Base-by-base conservation (phyloP, 2,797 vertebrate genomes). In the Bradypodion ventrale region DNA sequence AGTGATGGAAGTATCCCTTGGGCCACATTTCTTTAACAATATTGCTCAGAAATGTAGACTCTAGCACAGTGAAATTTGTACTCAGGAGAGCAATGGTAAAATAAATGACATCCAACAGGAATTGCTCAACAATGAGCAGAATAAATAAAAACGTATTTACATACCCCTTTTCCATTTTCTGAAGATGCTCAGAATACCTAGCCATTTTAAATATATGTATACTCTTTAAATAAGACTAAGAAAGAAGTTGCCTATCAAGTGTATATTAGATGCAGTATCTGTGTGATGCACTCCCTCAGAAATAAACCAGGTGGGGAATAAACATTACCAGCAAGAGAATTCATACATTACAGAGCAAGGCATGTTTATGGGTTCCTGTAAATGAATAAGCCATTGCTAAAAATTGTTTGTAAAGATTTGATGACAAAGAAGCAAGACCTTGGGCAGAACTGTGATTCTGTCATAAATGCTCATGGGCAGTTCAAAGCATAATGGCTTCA, bases 401-500 rank as follows among this genome's bases (percentile, higher is more conserved):
- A 78, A 87, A 78, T 85, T 27, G 32, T 52, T 88, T 79, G 85
- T 68, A 89, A 56, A 91, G 66, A 76, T 85, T 23, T 86, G 2
- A 35, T 81, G 0, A 7, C 12, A 86, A 78, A 21, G 66, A 89
- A 77, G 29, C 59, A 21, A 83, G 44, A 82, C 15, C 44, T 83
- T 21, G 21, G 29, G 2, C 23, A 84, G 23, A 84, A 72, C 2
- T 29, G 66, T 49, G 5, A 8, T 56, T 4, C 68, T 56, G 66
- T 9, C 62, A 76, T 40, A 69, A 40, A 27, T 16, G 15, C 42
- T 5, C 32, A 23, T 70, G 9, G 35, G 15, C 25, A 70, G 65
- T 25, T 19, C 23, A 40, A 29, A 69, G 32, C 12, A 70, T 37
- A 42, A 70, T 70, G 68, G 7, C 23, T 70, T 70, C 8, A 8